Conservation (phyloP, 2,888 invertebrate species). For the Lycophotia porphyrea region DNA sequence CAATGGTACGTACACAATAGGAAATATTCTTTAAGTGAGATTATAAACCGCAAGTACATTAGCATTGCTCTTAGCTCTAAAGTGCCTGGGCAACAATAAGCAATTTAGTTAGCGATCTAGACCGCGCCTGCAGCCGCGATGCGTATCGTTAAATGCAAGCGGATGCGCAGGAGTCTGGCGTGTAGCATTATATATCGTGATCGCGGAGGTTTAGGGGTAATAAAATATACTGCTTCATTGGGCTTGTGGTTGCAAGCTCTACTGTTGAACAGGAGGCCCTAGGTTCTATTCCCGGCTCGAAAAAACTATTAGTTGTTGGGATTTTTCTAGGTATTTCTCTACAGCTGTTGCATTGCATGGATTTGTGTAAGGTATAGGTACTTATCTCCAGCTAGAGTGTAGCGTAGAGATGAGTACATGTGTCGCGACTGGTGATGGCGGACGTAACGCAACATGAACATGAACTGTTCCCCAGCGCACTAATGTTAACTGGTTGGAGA, state of each 20-base stretch:
- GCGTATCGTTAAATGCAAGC: conserved; percentile 41
- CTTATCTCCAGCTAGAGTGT: too few species aligned
- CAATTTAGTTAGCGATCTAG: conserved; percentile 65
- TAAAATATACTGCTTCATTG: background rate
- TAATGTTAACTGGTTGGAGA: too few species aligned
- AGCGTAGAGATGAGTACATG: too few species aligned
- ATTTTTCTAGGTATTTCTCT: background rate
- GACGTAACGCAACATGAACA: too few species aligned
- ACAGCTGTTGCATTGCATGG: background rate
- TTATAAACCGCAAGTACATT: conserved; percentile 11
- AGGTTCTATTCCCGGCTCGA: background rate
- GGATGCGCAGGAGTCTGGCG: conserved; percentile 21
- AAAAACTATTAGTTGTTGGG: background rate
- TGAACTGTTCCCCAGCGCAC: too few species aligned
- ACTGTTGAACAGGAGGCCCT: background rate
- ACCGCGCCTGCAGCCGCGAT: conserved; percentile 32
- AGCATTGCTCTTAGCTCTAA: conserved; percentile 20
- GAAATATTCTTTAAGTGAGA: background rate
- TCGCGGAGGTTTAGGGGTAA: background rate
- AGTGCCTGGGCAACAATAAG: conserved; percentile 52
- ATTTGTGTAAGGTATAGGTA: too few species aligned
- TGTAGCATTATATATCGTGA: background rate
- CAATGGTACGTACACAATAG: background rate
- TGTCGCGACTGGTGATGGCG: too few species aligned
- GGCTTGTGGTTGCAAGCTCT: background rate